Evolutionary conservation across 2,113 vertebrate genomes (phyloP), one percentile per base, ranked within the genome.

Genomic region (Coryphaenoides rupestris): DNA sequence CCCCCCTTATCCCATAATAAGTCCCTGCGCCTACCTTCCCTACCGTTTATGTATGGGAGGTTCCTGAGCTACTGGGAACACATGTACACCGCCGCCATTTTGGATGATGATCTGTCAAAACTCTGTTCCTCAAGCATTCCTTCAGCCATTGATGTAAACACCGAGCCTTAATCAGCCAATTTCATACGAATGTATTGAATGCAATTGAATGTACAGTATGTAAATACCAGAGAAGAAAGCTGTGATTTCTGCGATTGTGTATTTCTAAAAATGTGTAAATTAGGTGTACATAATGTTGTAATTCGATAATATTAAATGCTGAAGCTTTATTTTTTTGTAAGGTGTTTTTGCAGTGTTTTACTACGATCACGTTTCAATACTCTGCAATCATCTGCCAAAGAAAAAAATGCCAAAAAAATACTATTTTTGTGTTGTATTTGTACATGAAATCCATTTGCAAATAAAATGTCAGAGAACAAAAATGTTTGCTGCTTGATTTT

Each of bases 381-480:
- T 74, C 19, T 74, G 71, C 79, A 75, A 72, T 74, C 57, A 72
- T 55, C 26, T 65, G 14, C 65, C 24, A 55, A 59, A 63, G 60
- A 59, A 74, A 66, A 26, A 77, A 56, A 69, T 69, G 62, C 63
- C 64, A 61, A 55, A 75, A 79, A 75, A 79, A 84, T 83, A 67
- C 70, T 80, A 82, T 87, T 75, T 82, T 86, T 84, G 73, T 78
- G 73, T 78, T 70, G 93, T 94, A 93, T 91, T 92, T 92, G 88
- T 91, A 92, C 84, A 85, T 93, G 92, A 96, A 91, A 93, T 91
- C 91, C 90, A 95, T 96, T 96, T 95, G 96, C 93, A 96, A 98
- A 95, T 96, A 98, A 96, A 96, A 88, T 73, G 70, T 69, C 70
- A 83, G 73, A 75, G 65, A 84, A 73, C 19, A 0, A 28, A 1